A percentile compares a stretch with the other conserved stretches of the same genome.
phyloP scores from a whole-genome alignment of 30 jellyfish, hydroid and myxozoan species.

The Chrysaora quinquecirrha region DNA sequence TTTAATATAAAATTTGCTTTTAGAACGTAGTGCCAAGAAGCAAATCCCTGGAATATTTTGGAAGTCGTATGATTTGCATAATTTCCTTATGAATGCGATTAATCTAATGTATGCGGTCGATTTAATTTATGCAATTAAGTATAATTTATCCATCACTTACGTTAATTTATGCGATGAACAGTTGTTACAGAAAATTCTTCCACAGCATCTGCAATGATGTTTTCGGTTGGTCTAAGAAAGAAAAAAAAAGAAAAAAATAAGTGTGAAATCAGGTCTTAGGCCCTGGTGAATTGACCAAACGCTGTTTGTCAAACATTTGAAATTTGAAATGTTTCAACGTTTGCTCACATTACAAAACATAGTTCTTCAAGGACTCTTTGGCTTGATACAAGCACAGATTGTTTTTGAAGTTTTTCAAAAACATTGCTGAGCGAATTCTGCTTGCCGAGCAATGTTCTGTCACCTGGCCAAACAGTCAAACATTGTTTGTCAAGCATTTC shows the following conservation, averaged over 20 bases:
- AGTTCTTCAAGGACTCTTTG: no score
- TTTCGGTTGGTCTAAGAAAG: slow-evolving; percentile 65
- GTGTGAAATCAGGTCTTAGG: background rate
- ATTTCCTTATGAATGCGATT: background rate
- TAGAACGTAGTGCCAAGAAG: background rate
- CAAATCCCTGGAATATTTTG: background rate
- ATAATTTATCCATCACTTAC: slow-evolving; percentile 25
- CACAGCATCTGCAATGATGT: slow-evolving; percentile 91
- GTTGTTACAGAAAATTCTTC: slow-evolving; percentile 71
- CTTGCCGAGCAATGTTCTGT: no score
- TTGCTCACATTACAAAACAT: no score
- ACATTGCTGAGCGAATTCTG: no score
- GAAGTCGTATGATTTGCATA: background rate
- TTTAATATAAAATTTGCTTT: no score
- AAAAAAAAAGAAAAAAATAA: background rate
- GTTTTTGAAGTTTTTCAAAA: no score
- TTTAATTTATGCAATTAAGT: background rate
- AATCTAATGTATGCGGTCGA: background rate
- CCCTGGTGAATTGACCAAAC: no score
- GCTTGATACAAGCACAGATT: no score
- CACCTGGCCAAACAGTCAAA: no score
- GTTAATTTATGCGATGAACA: slow-evolving; percentile 59
- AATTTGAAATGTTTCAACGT: no score
- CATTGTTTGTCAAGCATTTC: no score
- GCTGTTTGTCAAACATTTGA: no score